Percentiles rank a stretch among this genome's conserved stretches.
Evolutionary conservation across 2,888 invertebrate species (phyloP).

Genomic region (Caenorhabditis becei): DNA sequence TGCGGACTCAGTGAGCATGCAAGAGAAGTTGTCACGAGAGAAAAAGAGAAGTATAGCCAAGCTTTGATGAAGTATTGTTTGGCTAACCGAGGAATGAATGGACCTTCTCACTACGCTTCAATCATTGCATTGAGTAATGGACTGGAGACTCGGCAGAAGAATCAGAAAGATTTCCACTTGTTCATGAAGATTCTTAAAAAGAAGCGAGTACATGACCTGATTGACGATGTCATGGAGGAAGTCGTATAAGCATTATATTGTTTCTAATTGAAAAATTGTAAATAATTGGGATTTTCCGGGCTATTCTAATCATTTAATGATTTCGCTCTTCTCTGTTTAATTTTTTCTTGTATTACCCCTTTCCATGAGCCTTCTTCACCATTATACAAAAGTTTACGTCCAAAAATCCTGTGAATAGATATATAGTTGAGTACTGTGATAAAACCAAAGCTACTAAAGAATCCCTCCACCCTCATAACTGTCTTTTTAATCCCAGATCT

Average conservation of each 20-base stretch:
- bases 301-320: neutral
- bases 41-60: slow-evolving; percentile 56
- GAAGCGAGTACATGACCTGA: slow-evolving; percentile 15
- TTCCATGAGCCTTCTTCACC: too few species aligned
- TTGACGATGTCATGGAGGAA: slow-evolving; percentile 61
- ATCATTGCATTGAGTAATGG: slow-evolving; percentile 58
- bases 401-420: neutral
- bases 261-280: neutral
- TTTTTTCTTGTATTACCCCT: too few species aligned
- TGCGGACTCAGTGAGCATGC: slow-evolving; percentile 57
- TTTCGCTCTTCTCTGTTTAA: too few species aligned
- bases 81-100: slow-evolving; percentile 53
- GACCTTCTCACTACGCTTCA: slow-evolving; percentile 61
- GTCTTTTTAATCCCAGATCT: slow-evolving; percentile 8
- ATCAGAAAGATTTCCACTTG: slow-evolving; percentile 64
- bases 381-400: neutral
- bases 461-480: slow-evolving; percentile 8
- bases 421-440: neutral
- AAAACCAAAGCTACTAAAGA: neutral
- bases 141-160: slow-evolving; percentile 54
- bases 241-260: neutral
- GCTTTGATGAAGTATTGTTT: slow-evolving; percentile 66
- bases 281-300: neutral
- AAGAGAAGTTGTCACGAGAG: slow-evolving; percentile 39
- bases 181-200: slow-evolving; percentile 30